Evolutionary conservation across 2,113 vertebrate genomes (phyloP), one percentile per base, ranked within the genome.

Genomic region (Galemys pyrenaicus): DNA sequence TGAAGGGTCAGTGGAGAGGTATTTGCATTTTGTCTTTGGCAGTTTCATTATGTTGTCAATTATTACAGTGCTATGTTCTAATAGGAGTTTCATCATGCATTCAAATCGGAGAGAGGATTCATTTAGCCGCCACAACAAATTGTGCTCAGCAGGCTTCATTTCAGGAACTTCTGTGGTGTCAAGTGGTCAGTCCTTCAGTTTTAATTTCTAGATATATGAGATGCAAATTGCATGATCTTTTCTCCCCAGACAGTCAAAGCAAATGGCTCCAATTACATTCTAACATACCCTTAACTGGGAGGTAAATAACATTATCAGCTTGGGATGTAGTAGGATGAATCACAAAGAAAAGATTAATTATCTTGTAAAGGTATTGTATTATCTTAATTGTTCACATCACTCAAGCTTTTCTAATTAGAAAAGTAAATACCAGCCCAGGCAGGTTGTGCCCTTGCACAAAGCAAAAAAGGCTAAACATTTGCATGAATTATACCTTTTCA

Each of bases 171-270:
- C 92, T 92, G n/a, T 35, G 74, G 90, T 98, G 97, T 98, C 97
- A 98, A 98, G 97, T 97, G 97, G 98, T 98, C 98, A 98, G 95
- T 96, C 91, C 97, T 98, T 98, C 91, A 70, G 92, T 97, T 98
- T 98, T 98, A 98, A 98, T 98, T 98, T 98, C 97, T 97, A 97
- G 87, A 95, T 97, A 92, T 85, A 97, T 71, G 92, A 98, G 95
- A 98, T 98, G 96, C 96, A 98, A 98, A 98, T 98, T 98, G 89
- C 94, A 90, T 51, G 92, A 95, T 95, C 93, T 97, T 96, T 98
- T 91, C 94, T 97, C 97, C 96, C 97, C 75, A 96, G 91, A 81
- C 91, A 97, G 96, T 94, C 95, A 94, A 67, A 88, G 94, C 95
- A 97, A 98, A 97, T 65, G 95, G 86, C 93, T 97, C 93, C 79